Conservation (phyloP, 1,140 invertebrate species). For the Nephotettix cincticeps region DNA sequence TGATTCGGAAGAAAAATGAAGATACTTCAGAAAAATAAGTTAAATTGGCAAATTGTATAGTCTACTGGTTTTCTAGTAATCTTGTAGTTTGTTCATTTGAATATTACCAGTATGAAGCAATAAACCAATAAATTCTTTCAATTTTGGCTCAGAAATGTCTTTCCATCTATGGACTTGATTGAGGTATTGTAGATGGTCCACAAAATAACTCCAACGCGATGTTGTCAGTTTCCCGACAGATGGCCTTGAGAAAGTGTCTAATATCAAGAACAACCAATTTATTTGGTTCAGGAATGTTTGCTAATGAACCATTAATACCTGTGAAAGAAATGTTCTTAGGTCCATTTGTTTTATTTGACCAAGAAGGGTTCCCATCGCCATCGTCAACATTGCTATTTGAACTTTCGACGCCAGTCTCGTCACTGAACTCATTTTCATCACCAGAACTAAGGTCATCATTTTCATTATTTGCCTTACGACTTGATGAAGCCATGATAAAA, state of each 20-base stretch:
- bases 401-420: no score
- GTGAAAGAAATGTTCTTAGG: no score
- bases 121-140: slow-evolving; percentile 2
- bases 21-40: neutral
- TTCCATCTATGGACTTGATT: neutral
- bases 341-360: no score
- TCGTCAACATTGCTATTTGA: no score
- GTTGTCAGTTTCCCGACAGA: neutral
- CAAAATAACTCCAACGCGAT: neutral
- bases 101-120: slow-evolving; percentile 28
- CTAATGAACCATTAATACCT: no score
- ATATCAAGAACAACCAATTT: no score
- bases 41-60: slow-evolving; percentile 13
- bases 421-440: no score
- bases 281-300: no score
- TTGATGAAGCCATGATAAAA: no score
- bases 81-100: neutral
- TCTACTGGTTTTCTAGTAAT: slow-evolving; percentile 23
- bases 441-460: no score
- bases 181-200: neutral
- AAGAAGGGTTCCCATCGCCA: no score
- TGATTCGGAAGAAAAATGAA: slow-evolving; percentile 2
- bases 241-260: neutral
- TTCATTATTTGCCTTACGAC: no score
- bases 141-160: neutral